Conservation (phyloP, 2,797 vertebrate species). For the Delichon dasypus region DNA sequence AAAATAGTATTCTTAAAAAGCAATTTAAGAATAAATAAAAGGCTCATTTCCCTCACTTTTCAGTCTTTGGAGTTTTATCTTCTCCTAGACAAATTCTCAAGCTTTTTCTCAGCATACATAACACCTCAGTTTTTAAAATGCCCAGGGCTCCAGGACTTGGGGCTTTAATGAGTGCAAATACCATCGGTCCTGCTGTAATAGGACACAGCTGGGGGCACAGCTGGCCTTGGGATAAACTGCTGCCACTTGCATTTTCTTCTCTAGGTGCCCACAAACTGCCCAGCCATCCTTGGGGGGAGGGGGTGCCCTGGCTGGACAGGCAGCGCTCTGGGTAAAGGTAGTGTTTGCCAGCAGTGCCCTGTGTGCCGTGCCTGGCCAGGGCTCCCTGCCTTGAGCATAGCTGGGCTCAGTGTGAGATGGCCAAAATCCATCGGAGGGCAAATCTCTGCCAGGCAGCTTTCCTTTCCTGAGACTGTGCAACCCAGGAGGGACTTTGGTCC, state of each 20-base stretch:
- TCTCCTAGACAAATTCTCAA: not conserved
- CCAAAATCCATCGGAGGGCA: not conserved
- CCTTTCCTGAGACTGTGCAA: not conserved
- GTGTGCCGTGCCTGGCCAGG: accelerated
- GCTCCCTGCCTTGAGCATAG: not conserved
- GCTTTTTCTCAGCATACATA: not conserved
- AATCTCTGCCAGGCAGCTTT: not conserved
- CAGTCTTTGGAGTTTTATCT: not conserved
- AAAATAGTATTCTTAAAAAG: not conserved
- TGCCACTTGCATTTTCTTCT: not conserved
- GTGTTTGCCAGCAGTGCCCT: not conserved
- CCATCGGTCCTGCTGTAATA: not conserved
- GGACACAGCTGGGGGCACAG: not conserved
- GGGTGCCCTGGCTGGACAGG: no score
- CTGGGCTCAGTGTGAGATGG: no score
- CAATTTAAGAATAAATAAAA: not conserved
- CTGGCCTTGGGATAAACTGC: not conserved
- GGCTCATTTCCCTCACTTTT: not conserved
- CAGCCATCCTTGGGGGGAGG: not conserved
- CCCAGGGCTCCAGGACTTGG: not conserved
- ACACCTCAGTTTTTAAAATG: not conserved
- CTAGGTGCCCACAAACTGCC: not conserved
- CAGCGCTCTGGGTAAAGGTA: accelerated
- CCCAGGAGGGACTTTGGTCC: not conserved
- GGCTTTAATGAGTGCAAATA: not conserved